Evolutionary conservation across 2,888 invertebrate genomes (phyloP).

Genomic region (Coelogynopora nodosa): DNA sequence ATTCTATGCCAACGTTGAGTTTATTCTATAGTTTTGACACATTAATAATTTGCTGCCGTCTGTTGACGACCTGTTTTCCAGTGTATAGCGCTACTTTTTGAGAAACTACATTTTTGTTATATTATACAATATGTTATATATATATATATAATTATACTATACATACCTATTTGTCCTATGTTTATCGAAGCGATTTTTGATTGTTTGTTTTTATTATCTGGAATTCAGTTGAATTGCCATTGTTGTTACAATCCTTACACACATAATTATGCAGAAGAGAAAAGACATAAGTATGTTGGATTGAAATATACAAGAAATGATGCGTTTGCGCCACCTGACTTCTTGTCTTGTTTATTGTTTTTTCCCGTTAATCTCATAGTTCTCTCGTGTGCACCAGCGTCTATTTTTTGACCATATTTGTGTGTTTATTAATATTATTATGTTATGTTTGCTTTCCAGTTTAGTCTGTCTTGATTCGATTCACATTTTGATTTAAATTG

Average conservation of each 20-base stretch:
- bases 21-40: background rate
- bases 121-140: too few relatives aligned
- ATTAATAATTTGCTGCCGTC: background rate
- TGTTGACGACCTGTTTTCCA: background rate
- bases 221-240: background rate
- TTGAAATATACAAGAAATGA: background rate
- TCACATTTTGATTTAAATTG: background rate
- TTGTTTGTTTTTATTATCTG: background rate
- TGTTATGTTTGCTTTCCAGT: background rate
- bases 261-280: background rate
- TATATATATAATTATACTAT: background rate
- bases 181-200: constrained; percentile 10
- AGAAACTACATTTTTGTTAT: constrained; percentile 7
- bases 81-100: constrained; percentile 14
- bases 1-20: background rate
- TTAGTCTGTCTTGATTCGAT: background rate
- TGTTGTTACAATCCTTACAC: background rate
- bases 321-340: constrained; percentile 14
- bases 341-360: background rate
- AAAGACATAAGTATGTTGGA: background rate
- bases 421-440: background rate
- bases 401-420: background rate
- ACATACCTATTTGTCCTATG: background rate
- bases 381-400: too few relatives aligned
- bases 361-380: too few relatives aligned